Conservation (phyloP, 2,113 vertebrate species). For the Parotia lawesii region DNA sequence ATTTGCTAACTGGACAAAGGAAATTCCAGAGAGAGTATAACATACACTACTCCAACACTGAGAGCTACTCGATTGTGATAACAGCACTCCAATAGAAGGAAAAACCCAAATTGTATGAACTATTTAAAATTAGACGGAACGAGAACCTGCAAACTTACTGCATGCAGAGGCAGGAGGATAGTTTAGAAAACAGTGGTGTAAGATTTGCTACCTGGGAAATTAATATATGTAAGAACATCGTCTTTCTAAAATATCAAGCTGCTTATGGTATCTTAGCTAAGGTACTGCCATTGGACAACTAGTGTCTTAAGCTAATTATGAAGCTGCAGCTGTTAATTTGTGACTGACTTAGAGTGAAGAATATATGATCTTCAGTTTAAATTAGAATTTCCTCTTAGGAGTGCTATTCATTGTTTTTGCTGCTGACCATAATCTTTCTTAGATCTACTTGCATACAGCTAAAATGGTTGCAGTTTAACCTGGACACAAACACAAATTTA, state of each 20-base stretch:
- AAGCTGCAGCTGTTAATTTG: background rate
- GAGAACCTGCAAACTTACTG: background rate
- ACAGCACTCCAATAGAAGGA: background rate
- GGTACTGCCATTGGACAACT: background rate
- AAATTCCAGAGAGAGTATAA: background rate
- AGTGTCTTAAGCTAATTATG: background rate
- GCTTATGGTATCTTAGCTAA: background rate
- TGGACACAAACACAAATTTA: background rate
- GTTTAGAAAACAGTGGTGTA: background rate
- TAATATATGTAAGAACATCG: fast-evolving
- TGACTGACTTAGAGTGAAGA: background rate
- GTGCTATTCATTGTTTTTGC: background rate
- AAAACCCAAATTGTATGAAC: background rate
- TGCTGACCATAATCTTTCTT: background rate
- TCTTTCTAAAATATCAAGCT: background rate
- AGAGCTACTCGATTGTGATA: background rate
- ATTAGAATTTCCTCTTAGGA: background rate
- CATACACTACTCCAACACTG: background rate
- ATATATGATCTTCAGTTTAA: background rate
- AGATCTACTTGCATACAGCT: background rate
- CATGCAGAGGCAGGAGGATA: background rate
- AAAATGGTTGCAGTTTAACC: background rate
- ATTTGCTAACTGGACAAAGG: background rate
- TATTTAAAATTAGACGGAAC: background rate
- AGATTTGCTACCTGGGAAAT: background rate